Conservation (phyloP, 2,888 invertebrate species). For the Deilephila elpenor region DNA sequence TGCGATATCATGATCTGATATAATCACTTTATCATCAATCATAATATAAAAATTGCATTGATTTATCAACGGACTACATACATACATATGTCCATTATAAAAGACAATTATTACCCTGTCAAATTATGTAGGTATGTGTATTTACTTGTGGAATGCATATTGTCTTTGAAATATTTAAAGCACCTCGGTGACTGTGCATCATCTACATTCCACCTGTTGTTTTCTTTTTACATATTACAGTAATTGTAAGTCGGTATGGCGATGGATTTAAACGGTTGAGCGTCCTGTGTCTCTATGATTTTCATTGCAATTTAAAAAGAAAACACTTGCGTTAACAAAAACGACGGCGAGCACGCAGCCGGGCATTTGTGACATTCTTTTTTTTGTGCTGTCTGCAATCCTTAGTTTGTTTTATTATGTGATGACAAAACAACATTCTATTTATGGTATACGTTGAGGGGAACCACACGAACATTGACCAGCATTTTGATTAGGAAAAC, state of each 20-base stretch:
- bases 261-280: slow-evolving; percentile 53
- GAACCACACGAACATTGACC: slow-evolving; percentile 53
- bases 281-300: slow-evolving; percentile 67
- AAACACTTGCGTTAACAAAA: slow-evolving; percentile 64
- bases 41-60: no score
- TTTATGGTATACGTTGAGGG: slow-evolving; percentile 53
- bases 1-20: no score
- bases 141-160: background rate
- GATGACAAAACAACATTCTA: slow-evolving; percentile 64
- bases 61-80: no score
- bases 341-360: slow-evolving; percentile 58
- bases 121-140: background rate
- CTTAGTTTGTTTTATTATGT: slow-evolving; percentile 66
- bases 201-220: background rate
- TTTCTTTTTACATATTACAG: background rate
- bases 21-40: no score
- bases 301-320: slow-evolving; percentile 80
- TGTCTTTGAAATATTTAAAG: background rate
- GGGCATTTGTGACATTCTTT: slow-evolving; percentile 59
- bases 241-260: background rate
- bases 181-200: background rate
- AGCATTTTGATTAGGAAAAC: slow-evolving; percentile 30
- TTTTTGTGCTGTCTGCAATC: slow-evolving; percentile 64
- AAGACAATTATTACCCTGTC: no score
- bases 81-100: no score